phyloP scores from a whole-genome alignment of 2,797 vertebrate species.

The Lutjanus campechanus region DNA sequence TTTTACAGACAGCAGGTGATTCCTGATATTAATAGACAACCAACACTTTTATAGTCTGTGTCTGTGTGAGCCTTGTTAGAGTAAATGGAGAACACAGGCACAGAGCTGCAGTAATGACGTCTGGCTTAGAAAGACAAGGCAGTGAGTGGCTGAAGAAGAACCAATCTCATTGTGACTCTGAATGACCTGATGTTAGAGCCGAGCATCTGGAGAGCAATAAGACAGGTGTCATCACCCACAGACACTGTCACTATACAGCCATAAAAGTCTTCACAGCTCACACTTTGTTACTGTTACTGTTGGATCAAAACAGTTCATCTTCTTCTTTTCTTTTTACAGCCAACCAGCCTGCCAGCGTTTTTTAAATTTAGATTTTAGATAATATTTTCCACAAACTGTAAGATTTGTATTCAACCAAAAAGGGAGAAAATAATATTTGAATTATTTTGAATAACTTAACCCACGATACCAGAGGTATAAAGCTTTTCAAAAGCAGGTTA shows the following conservation, averaged over 20 bases:
- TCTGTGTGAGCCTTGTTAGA: slow-evolving; percentile 61
- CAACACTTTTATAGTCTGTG: slow-evolving; percentile 38
- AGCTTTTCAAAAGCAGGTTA: not conserved
- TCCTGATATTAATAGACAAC: slow-evolving; percentile 49
- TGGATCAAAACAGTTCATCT: slow-evolving; percentile 11
- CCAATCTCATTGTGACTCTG: slow-evolving; percentile 45
- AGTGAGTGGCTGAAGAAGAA: slow-evolving; percentile 18
- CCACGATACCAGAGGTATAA: not conserved
- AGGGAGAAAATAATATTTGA: not conserved
- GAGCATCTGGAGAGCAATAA: slow-evolving; percentile 63
- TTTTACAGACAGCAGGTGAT: slow-evolving; percentile 61
- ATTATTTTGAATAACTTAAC: not conserved
- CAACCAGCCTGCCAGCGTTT: not conserved
- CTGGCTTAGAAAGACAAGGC: slow-evolving; percentile 44
- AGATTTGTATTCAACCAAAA: not conserved
- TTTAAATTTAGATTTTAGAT: not conserved
- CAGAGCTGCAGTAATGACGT: slow-evolving; percentile 60
- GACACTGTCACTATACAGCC: slow-evolving; percentile 22
- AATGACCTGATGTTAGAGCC: slow-evolving; percentile 49
- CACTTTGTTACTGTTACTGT: slow-evolving; percentile 14
- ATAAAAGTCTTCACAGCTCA: slow-evolving; percentile 32
- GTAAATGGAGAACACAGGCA: slow-evolving; percentile 62
- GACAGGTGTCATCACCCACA: slow-evolving; percentile 54
- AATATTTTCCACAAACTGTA: not conserved
- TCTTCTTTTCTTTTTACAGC: not conserved